Evolutionary conservation across 2,113 vertebrate genomes (phyloP), one percentile per base, ranked within the genome.

Genomic region (Falcunculus frontatus): DNA sequence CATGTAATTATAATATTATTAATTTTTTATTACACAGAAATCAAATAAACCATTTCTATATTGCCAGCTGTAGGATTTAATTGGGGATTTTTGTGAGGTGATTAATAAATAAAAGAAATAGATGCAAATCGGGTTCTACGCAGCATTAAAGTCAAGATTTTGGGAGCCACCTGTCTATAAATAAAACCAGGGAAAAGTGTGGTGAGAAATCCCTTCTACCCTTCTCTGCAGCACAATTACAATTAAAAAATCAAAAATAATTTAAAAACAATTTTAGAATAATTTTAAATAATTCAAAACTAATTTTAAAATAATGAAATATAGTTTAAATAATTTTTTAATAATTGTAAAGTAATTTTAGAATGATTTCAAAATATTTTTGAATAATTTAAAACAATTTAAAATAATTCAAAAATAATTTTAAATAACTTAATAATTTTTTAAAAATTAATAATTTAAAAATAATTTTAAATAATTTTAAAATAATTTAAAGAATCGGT

Each of bases 401-500:
- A 41, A 41, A 41, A 41, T 41, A 41, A 41, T 14, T 14, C 13
- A 41, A 41, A 41, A 41, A 11, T 41, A 11, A 41, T 41, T 41
- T 41, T 13, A n/a, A n/a, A n/a, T n/a, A n/a, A n/a, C n/a, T n/a
- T n/a, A n/a, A n/a, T n/a, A n/a, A n/a, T n/a, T 41, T 41, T 41
- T 41, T 41, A n/a, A n/a, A n/a, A n/a, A n/a, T n/a, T n/a, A n/a
- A n/a, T n/a, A n/a, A n/a, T n/a, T n/a, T n/a, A n/a, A n/a, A n/a
- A n/a, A n/a, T n/a, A n/a, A n/a, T n/a, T n/a, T n/a, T n/a, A n/a
- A n/a, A n/a, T n/a, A 32, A 47, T 26, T 50, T 22, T 0, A 12
- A 32, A n/a, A 26, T 82, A 6, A 15, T 82, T 69, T 23, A 3
- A 50, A 12, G 25, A 2, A 11, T 49, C 0, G 0, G 16, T 59